Conservation (phyloP, 1,140 invertebrate genomes). For the Leguminivora glycinivorella region DNA sequence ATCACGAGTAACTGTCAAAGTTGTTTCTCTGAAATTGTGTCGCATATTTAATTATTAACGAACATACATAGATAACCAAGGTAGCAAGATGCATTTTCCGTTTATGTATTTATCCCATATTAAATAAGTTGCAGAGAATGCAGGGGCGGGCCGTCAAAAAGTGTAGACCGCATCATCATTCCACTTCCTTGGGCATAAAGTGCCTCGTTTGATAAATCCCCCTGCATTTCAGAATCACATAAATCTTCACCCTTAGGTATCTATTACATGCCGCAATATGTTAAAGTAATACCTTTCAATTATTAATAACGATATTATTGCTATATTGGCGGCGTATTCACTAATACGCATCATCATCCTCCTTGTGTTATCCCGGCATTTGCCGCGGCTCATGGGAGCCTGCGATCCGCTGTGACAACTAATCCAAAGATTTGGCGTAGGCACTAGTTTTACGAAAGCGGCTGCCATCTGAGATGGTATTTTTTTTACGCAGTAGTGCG, state of each 20-base stretch:
- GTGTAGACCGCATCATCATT: constrained; percentile 7
- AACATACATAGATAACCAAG: not conserved
- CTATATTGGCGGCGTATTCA: no score
- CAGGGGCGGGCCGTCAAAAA: constrained; percentile 5
- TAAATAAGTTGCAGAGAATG: no score
- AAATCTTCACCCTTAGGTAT: constrained; percentile 7
- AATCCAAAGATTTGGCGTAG: no score
- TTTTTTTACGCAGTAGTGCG: no score
- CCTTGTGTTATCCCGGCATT: no score
- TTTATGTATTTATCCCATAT: not conserved
- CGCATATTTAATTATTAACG: not conserved
- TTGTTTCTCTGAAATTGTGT: not conserved
- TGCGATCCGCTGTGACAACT: no score
- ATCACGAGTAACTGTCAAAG: not conserved
- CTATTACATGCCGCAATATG: constrained; percentile 3
- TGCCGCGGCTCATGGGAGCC: no score
- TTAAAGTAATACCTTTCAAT: constrained; percentile 2
- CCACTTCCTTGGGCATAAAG: not conserved
- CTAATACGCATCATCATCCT: no score
- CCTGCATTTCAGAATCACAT: not conserved
- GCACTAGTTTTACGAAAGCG: no score
- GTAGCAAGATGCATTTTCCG: not conserved
- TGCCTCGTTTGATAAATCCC: constrained; percentile 6
- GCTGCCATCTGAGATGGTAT: no score
- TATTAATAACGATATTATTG: not conserved